A percentile compares a stretch with the other conserved stretches of the same genome.
Conservation (phyloP, 2,888 invertebrate genomes). For the Belgica antarctica region DNA sequence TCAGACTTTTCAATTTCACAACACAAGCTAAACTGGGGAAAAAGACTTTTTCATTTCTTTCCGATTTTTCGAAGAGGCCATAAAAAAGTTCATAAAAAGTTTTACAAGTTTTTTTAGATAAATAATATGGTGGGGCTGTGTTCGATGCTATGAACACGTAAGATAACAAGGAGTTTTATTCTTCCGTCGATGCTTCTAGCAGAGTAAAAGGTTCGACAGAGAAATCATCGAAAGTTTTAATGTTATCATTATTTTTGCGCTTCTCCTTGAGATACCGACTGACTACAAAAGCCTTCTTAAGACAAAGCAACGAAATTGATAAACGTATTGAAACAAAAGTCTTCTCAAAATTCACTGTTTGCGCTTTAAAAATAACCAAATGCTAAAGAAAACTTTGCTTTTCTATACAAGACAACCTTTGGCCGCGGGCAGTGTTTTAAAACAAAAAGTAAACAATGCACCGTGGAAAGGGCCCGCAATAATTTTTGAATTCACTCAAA, state of each 20-base stretch:
- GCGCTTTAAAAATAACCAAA: not conserved
- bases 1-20: constrained; percentile 15
- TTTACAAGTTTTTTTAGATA: constrained; percentile 42
- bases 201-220: constrained; percentile 19
- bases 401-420: too few relatives aligned
- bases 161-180: not conserved
- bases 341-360: too few relatives aligned
- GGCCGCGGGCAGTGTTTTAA: too few relatives aligned
- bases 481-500: too few relatives aligned
- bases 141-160: not conserved
- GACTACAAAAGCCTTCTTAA: not conserved
- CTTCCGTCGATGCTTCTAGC: too few relatives aligned
- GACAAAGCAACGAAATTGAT: not conserved
- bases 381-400: not conserved
- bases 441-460: too few relatives aligned
- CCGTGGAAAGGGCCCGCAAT: too few relatives aligned
- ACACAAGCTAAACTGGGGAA: not conserved
- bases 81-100: constrained; percentile 43
- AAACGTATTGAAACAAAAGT: too few relatives aligned
- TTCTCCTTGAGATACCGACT: not conserved
- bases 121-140: constrained; percentile 25
- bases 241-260: not conserved
- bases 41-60: not conserved
- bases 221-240: not conserved
- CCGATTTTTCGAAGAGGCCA: constrained; percentile 16